Evolutionary conservation across 2,797 vertebrate genomes (phyloP).

Genomic region (Coracias cyanogaster): DNA sequence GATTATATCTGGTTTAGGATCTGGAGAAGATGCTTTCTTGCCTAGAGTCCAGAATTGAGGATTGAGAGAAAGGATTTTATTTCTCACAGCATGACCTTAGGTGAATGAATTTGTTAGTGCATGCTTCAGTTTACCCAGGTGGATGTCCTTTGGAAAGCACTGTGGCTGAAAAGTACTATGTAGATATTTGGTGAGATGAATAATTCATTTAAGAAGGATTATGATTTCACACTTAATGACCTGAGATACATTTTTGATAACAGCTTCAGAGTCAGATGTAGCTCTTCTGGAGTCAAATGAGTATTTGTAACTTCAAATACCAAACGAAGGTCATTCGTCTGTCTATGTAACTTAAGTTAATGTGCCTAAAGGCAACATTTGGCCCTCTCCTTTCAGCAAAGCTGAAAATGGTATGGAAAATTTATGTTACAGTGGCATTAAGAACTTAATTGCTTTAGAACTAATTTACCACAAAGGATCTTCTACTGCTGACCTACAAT

Average conservation of each 20-base stretch:
- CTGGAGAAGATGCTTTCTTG: neutral
- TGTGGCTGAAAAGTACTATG: neutral
- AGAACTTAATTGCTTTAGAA: slow-evolving; percentile 16
- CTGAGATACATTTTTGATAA: neutral
- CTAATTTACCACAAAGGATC: neutral
- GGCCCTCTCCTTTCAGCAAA: neutral
- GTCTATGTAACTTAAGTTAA: neutral
- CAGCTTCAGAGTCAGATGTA: neutral
- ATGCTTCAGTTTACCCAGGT: neutral
- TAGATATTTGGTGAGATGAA: neutral
- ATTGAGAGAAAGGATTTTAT: neutral
- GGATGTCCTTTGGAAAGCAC: neutral
- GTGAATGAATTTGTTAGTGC: neutral
- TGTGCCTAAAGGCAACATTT: neutral
- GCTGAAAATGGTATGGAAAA: neutral
- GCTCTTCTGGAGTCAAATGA: neutral
- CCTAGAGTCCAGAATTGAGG: neutral
- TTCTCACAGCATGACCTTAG: neutral
- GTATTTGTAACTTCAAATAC: neutral
- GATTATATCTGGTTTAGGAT: neutral
- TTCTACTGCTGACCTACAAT: neutral
- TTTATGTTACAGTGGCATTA: neutral
- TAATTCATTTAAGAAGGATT: neutral
- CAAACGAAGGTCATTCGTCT: neutral
- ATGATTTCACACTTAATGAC: neutral